Evolutionary conservation across 37 sponge, comb jelly and placozoan genomes (phyloP).

Genomic region (Halisarca cf. caerulea): DNA sequence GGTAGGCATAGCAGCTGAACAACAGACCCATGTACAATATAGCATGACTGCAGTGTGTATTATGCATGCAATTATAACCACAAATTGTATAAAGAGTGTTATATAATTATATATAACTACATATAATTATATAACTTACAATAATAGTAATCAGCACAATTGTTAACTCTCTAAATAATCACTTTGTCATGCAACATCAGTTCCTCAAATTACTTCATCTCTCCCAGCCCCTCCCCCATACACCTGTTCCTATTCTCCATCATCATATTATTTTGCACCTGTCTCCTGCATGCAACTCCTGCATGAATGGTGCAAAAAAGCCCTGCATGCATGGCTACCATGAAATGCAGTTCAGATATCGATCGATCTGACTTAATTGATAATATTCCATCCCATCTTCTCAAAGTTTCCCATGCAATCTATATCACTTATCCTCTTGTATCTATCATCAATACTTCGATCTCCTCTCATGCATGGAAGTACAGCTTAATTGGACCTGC

Average conservation of each 20-base stretch:
- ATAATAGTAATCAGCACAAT: not conserved
- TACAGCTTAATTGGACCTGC: not conserved
- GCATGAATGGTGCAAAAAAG: not conserved
- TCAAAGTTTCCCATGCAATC: not conserved
- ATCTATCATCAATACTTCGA: slow-evolving; percentile 1
- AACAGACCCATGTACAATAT: no score
- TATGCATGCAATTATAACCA: no score
- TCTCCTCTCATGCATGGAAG: slow-evolving; percentile 1
- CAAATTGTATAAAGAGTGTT: no score
- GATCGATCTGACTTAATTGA: not conserved
- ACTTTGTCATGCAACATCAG: slow-evolving; percentile 24
- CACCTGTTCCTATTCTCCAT: not conserved
- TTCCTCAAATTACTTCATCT: not conserved
- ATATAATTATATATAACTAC: no score
- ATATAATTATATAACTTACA: no score
- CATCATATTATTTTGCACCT: not conserved
- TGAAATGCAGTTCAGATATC: not conserved
- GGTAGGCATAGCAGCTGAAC: no score
- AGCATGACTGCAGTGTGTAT: no score
- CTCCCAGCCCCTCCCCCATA: not conserved
- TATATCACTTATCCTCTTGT: not conserved
- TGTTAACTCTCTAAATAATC: slow-evolving; percentile 9
- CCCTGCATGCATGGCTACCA: not conserved
- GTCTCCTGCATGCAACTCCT: not conserved
- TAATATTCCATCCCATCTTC: not conserved